Evolutionary conservation across 2,113 vertebrate genomes (phyloP), one percentile per base, ranked within the genome.

Genomic region (Capra hircus): DNA sequence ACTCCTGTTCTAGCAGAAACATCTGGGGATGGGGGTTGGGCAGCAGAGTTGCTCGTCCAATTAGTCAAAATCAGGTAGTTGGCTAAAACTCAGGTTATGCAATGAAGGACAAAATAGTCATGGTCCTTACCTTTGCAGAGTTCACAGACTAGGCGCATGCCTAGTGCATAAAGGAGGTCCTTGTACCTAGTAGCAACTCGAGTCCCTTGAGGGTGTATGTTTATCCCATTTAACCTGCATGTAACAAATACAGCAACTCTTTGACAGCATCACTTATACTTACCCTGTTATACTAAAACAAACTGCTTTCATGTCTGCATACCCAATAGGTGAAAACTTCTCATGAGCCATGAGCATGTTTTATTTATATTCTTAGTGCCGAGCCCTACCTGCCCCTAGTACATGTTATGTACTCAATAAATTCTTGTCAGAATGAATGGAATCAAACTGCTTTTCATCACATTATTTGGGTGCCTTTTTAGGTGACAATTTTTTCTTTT

Each of bases 391-490:
- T 91, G 21, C 4, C 28, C 88, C n/a, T 62, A 77, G 2, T 64
- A n/a, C 50, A 64, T 84, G 59, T 57, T 71, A 48, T 59, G 30
- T 23, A 16, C 60, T 94, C 87, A 80, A 67, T 96, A 97, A 97
- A 77, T 97, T 45, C 84, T 94, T 96, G 57, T 92, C 62, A 81
- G 11, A 12, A 40, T 90, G 62, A 97, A 30, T 74, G 23, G 43
- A 84, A 92, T 33, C 33, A 11, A 97, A 90, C 33, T 93, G 40
- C 50, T 96, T 95, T 93, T 53, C 55, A 74, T 93, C 40, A 85
- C 0, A 2, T 90, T 96, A 95, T 90, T 64, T 89, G 48, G 36
- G 87, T 77, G 6, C 16, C 59, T 83, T 97, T 93, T 93, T 83
- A 80, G 33, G 43, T 86, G 89, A 89, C 27, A 45, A 52, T 43